A percentile compares a stretch with the other conserved stretches of the same genome.
Evolutionary conservation across 2,113 vertebrate species (phyloP).

Genomic region (Eulemur macaco): DNA sequence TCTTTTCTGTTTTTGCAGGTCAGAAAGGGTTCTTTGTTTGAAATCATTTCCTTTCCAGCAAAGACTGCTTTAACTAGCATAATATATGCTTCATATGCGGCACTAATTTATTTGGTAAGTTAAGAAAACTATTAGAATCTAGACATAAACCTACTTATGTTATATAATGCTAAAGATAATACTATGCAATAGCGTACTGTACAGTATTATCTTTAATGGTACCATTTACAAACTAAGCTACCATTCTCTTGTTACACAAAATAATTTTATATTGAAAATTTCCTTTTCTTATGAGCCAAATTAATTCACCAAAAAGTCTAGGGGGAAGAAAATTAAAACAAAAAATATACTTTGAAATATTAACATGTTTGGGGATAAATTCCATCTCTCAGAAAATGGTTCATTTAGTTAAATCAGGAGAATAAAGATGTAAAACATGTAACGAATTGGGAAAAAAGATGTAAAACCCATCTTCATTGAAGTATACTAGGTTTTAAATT

Average conservation of each 20-base stretch:
- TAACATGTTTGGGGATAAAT: neutral
- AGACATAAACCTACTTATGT: neutral
- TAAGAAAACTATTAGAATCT: conserved; percentile 24
- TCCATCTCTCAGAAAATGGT: conserved; percentile 30
- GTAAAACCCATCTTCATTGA: neutral
- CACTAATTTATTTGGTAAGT: conserved; percentile 66
- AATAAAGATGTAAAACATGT: neutral
- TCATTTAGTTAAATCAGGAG: conserved; percentile 13
- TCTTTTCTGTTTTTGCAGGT: conserved; percentile 52
- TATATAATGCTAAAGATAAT: neutral
- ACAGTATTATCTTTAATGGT: neutral
- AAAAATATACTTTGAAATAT: neutral
- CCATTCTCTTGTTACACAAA: neutral
- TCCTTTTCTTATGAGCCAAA: conserved; percentile 32
- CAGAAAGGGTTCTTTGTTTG: conserved; percentile 52
- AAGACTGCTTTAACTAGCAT: conserved; percentile 59
- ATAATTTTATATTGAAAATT: conserved; percentile 26
- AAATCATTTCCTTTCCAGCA: conserved; percentile 68
- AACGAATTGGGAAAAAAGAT: neutral
- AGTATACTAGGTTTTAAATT: neutral
- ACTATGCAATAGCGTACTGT: neutral
- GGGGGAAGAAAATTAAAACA: neutral
- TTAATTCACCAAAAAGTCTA: neutral
- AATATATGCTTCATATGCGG: conserved; percentile 63
- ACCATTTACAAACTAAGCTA: neutral